A percentile compares a stretch with the other conserved stretches of the same genome.
Conservation (phyloP, 2,797 vertebrate species). For the Benthosema pterotum region DNA sequence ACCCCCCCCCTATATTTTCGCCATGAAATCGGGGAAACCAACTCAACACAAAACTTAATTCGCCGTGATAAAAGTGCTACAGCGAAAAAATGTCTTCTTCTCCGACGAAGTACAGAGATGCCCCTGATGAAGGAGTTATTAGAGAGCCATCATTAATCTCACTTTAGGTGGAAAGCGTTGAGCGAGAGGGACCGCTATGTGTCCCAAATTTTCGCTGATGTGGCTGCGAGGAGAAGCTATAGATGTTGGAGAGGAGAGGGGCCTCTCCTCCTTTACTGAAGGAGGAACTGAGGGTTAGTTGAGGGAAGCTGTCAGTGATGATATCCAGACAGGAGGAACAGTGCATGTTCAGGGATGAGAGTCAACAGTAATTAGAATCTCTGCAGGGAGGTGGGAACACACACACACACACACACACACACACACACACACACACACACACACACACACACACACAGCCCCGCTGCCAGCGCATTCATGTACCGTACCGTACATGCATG, state of each 20-base stretch:
- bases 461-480: not conserved
- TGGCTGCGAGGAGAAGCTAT: conserved; percentile 62
- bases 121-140: conserved; percentile 69
- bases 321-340: conserved; percentile 71
- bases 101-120: conserved; percentile 69
- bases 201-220: conserved; percentile 68
- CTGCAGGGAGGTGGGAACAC: conserved; percentile 63
- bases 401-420: conserved; percentile 40
- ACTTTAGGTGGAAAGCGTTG: conserved; percentile 73
- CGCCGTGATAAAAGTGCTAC: conserved; percentile 59
- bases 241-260: conserved; percentile 63
- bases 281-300: conserved; percentile 67
- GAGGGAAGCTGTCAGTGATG: conserved; percentile 71
- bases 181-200: conserved; percentile 68
- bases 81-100: conserved; percentile 59
- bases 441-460: conserved; percentile 29
- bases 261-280: conserved; percentile 58
- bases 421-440: conserved; percentile 42
- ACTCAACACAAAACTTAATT: conserved; percentile 78
- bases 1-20: conserved; percentile 68
- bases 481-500: conserved; percentile 2
- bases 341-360: conserved; percentile 74
- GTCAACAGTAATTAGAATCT: conserved; percentile 77
- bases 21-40: conserved; percentile 55
- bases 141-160: conserved; percentile 71